These are phyloP conservation scores for Ephydatia muelleri DNA, from an alignment of 37 sponge, comb jelly and placozoan species.

Conservation along the genomic window DNA sequence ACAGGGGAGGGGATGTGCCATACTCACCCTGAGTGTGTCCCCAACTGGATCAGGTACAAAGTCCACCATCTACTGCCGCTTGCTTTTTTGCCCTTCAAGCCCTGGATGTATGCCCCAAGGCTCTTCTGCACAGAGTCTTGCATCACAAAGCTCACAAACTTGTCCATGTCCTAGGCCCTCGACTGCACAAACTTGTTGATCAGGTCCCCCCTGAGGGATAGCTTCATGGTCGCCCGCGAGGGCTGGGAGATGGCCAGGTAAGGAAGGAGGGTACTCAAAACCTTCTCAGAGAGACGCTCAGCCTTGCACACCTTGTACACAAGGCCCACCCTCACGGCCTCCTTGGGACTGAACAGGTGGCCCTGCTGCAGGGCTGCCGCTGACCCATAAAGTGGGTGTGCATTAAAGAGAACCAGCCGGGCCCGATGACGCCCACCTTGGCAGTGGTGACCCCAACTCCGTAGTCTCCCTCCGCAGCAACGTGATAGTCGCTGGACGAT, in stretches of 20 bases:
- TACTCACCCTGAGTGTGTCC: no score
- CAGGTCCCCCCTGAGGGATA: slow-evolving; percentile 10
- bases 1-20: no score
- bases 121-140: slow-evolving; percentile 39
- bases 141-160: slow-evolving; percentile 48
- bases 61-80: no score
- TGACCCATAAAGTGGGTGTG: slow-evolving; percentile 13
- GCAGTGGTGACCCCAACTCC: slow-evolving; percentile 71
- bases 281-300: no score
- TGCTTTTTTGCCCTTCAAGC: slow-evolving; percentile 14
- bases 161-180: slow-evolving; percentile 41
- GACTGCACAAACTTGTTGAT: slow-evolving; percentile 12
- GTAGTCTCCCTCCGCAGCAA: slow-evolving; percentile 54
- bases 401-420: slow-evolving; percentile 59
- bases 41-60: no score
- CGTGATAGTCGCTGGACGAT: slow-evolving; percentile 71
- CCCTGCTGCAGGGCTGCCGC: no score
- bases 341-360: no score
- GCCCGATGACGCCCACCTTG: slow-evolving; percentile 64
- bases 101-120: slow-evolving; percentile 24
- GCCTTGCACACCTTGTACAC: no score
- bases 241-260: no score
- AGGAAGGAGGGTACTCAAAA: no score
- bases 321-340: no score
- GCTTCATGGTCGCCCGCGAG: no score